These are phyloP conservation scores for Metellina segmentata DNA, from an alignment of 2,888 invertebrate genomes.

Conservation along the genomic window DNA sequence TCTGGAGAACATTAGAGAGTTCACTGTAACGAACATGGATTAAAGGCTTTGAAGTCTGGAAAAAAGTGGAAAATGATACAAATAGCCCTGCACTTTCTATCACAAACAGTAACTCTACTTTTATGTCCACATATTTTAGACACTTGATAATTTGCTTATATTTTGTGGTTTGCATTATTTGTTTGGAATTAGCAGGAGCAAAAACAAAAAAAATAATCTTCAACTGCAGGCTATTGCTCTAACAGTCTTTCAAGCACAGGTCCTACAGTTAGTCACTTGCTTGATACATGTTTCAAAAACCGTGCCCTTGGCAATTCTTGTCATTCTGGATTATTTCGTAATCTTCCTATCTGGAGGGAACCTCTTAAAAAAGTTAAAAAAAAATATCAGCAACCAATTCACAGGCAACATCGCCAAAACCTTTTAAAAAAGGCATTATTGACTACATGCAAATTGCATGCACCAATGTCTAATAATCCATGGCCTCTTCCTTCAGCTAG, in stretches of 20 bases:
- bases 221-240: background rate
- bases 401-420: too few relatives aligned
- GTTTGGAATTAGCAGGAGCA: background rate
- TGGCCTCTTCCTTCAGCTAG: too few relatives aligned
- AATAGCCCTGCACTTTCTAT: conserved; percentile 24
- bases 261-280: conserved; percentile 18
- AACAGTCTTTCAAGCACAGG: conserved; percentile 16
- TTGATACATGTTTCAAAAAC: too few relatives aligned
- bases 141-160: too few relatives aligned
- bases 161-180: too few relatives aligned
- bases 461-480: too few relatives aligned
- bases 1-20: background rate
- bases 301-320: background rate
- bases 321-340: background rate
- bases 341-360: conserved; percentile 26
- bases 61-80: conserved; percentile 8
- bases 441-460: too few relatives aligned
- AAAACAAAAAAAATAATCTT: conserved; percentile 26
- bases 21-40: conserved; percentile 16
- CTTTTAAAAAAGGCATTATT: too few relatives aligned
- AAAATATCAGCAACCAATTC: too few relatives aligned
- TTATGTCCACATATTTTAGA: conserved; percentile 3
- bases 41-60: background rate
- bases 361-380: too few relatives aligned
- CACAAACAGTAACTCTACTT: conserved; percentile 16